Evolutionary conservation across 2,113 vertebrate species (phyloP).

Genomic region (Dromiciops gliroides): DNA sequence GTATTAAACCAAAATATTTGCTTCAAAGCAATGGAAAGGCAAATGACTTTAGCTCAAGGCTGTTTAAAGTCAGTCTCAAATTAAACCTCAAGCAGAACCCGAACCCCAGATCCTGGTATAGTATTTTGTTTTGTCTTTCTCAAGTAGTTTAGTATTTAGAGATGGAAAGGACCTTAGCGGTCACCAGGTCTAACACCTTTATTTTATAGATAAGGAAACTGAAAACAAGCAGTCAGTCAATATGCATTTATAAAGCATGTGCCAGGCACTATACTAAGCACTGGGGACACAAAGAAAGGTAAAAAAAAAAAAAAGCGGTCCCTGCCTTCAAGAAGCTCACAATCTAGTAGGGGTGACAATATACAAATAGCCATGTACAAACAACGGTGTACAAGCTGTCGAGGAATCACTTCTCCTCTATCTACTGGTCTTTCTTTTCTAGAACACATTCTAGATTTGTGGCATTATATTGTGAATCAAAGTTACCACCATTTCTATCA

Average conservation of each 20-base stretch:
- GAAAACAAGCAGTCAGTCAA: neutral
- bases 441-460: neutral
- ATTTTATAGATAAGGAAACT: neutral
- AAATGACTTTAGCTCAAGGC: neutral
- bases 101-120: neutral
- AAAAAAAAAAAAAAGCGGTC: too few species aligned
- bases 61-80: neutral
- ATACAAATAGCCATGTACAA: neutral
- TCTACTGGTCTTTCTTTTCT: neutral
- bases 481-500: neutral
- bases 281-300: neutral
- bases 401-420: neutral
- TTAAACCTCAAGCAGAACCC: neutral
- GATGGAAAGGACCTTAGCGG: neutral
- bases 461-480: neutral
- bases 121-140: neutral
- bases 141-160: neutral
- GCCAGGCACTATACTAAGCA: neutral
- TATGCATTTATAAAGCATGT: neutral
- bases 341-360: neutral
- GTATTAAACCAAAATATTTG: neutral
- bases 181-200: neutral
- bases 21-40: neutral
- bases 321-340: neutral
- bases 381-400: neutral